phyloP scores from a whole-genome alignment of 2,888 invertebrate genomes.

The Liopterus haemorrhoidalis region DNA sequence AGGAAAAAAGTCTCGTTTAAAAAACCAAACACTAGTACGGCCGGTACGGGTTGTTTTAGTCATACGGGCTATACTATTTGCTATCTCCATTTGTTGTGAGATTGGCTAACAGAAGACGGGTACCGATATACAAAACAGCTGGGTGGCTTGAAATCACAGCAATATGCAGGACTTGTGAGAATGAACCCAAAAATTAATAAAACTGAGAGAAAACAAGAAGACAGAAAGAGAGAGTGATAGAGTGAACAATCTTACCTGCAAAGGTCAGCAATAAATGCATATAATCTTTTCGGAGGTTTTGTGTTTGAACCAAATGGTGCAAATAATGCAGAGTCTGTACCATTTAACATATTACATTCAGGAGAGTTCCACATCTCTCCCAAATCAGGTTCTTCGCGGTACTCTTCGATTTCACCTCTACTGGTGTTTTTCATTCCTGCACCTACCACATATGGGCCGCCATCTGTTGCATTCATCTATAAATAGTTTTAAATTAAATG shows the following conservation, averaged over 20 bases:
- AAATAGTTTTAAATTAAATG: constrained; percentile 19
- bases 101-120: no score
- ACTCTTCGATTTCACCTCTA: constrained; percentile 49
- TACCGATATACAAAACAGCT: no score
- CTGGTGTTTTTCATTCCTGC: constrained; percentile 50
- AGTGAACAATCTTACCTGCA: constrained; percentile 48
- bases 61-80: no score
- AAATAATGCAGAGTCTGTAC: constrained; percentile 53
- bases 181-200: no score
- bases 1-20: no score
- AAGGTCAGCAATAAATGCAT: constrained; percentile 52
- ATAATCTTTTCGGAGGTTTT: constrained; percentile 43
- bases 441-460: constrained; percentile 53
- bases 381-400: constrained; percentile 43
- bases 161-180: no score
- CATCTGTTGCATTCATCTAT: constrained; percentile 50
- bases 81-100: no score
- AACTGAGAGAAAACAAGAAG: no score
- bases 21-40: no score
- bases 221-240: no score
- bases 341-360: constrained; percentile 52
- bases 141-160: no score
- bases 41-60: no score
- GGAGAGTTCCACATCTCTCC: constrained; percentile 43
- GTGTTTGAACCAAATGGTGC: constrained; percentile 49